Percentiles rank a stretch among this genome's conserved stretches.
Evolutionary conservation across 2,888 invertebrate species (phyloP).

Genomic region (Agrotis exclamationis): DNA sequence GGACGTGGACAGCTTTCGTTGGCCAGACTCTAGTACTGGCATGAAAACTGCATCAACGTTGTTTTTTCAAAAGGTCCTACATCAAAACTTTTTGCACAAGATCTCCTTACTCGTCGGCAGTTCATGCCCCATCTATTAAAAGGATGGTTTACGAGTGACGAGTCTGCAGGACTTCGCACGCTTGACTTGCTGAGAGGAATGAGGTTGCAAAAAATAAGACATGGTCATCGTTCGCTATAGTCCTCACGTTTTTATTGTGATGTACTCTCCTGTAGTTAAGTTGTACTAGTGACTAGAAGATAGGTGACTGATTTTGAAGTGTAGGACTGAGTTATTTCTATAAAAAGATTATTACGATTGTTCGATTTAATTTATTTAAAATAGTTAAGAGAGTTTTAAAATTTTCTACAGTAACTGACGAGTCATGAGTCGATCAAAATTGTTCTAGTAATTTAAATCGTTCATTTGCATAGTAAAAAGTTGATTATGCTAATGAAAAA

Average conservation of each 20-base stretch:
- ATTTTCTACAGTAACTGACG: background rate
- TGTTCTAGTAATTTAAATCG: background rate
- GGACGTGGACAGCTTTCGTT: no score
- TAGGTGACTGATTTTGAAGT: background rate
- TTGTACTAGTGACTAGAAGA: constrained; percentile 4
- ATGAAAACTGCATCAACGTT: background rate
- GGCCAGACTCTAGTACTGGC: background rate
- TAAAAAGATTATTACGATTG: no score
- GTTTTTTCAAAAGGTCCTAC: background rate
- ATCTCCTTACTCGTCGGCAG: constrained; percentile 12
- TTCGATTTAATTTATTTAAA: background rate
- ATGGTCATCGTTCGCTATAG: constrained; percentile 50
- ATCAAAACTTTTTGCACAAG: constrained; percentile 12
- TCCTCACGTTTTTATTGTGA: constrained; percentile 51
- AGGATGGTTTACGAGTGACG: constrained; percentile 33
- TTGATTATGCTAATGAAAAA: no score
- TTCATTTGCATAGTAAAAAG: no score
- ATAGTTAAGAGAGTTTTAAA: background rate
- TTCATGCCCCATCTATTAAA: constrained; percentile 50
- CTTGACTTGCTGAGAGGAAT: constrained; percentile 54
- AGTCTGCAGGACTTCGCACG: constrained; percentile 50
- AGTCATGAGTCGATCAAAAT: no score
- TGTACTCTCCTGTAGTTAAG: constrained; percentile 6
- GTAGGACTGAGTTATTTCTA: background rate
- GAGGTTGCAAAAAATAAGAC: constrained; percentile 59